These are phyloP conservation scores for Rhizomys pruinosus DNA, from an alignment of 2,113 vertebrate species.

Conservation along the genomic window DNA sequence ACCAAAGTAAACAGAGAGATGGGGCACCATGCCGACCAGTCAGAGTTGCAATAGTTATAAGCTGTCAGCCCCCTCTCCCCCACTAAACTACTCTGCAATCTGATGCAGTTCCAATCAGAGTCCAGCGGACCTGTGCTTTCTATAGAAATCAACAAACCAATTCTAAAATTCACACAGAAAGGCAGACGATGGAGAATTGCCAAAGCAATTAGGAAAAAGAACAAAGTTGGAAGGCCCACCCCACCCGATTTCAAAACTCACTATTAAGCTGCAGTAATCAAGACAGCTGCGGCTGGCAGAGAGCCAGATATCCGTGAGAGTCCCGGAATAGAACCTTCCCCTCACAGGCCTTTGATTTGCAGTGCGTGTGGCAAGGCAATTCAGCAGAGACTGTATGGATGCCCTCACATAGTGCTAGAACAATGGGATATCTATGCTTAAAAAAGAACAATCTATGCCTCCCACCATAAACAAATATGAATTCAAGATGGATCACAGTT, in stretches of 20 bases:
- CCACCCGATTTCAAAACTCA: background rate
- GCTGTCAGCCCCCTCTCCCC: background rate
- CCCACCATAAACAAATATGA: background rate
- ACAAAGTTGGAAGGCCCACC: background rate
- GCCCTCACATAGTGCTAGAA: background rate
- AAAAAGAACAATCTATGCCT: background rate
- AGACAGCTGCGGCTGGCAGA: background rate
- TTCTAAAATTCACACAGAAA: background rate
- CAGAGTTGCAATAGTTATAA: background rate
- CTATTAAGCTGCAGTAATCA: background rate
- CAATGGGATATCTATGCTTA: background rate
- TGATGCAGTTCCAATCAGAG: background rate
- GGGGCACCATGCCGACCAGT: accelerated
- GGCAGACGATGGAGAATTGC: background rate
- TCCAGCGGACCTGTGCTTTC: background rate
- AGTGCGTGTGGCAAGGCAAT: background rate
- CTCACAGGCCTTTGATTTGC: background rate
- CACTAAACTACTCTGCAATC: background rate
- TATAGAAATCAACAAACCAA: background rate
- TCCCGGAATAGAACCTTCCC: background rate
- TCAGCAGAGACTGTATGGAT: background rate
- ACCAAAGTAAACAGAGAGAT: background rate
- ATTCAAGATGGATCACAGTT: background rate
- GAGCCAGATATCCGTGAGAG: background rate
- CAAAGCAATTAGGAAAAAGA: background rate